A percentile compares a stretch with the other conserved stretches of the same genome.
Conservation (phyloP, 2,888 invertebrate species). For the Drosophila yooni region DNA sequence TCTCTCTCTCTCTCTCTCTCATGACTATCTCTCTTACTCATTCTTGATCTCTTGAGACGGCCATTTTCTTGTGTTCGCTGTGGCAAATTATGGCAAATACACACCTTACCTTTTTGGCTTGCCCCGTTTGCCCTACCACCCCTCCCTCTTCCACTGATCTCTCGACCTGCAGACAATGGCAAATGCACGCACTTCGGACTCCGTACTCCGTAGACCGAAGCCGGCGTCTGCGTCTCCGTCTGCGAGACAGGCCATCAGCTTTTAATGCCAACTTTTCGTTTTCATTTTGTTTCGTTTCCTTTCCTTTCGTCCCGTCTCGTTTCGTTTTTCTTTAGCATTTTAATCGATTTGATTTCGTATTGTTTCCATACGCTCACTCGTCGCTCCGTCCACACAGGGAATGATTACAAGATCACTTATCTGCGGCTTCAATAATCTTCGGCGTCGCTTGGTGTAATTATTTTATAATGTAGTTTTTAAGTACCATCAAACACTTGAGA, state of each 20-base stretch:
- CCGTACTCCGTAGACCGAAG: slow-evolving; percentile 13
- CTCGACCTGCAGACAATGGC: slow-evolving; percentile 38
- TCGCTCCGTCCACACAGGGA: slow-evolving; percentile 20
- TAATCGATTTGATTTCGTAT: slow-evolving; percentile 72
- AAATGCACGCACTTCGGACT: slow-evolving; percentile 25
- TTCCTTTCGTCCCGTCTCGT: slow-evolving; percentile 55
- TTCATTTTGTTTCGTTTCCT: slow-evolving; percentile 56
- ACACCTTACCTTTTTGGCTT: slow-evolving; percentile 69
- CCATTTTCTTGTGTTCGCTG: slow-evolving; percentile 68
- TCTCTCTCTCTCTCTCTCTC: not conserved
- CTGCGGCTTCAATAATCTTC: slow-evolving; percentile 75
- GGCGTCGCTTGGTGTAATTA: slow-evolving; percentile 68
- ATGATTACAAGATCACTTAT: slow-evolving; percentile 80
- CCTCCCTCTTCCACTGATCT: not conserved
- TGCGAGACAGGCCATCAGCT: slow-evolving; percentile 43
- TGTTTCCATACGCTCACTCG: slow-evolving; percentile 53
- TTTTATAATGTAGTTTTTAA: slow-evolving; percentile 80
- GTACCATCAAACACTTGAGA: slow-evolving; percentile 80
- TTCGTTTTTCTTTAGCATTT: slow-evolving; percentile 52
- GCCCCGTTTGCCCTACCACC: slow-evolving; percentile 8
- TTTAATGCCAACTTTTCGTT: slow-evolving; percentile 62
- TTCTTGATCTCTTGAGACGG: slow-evolving; percentile 14
- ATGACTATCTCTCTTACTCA: not conserved
- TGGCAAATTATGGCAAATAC: slow-evolving; percentile 83
- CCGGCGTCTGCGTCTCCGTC: slow-evolving; percentile 2